phyloP scores from a whole-genome alignment of 2,888 invertebrate genomes.

The Lordiphosa andalusiaca region DNA sequence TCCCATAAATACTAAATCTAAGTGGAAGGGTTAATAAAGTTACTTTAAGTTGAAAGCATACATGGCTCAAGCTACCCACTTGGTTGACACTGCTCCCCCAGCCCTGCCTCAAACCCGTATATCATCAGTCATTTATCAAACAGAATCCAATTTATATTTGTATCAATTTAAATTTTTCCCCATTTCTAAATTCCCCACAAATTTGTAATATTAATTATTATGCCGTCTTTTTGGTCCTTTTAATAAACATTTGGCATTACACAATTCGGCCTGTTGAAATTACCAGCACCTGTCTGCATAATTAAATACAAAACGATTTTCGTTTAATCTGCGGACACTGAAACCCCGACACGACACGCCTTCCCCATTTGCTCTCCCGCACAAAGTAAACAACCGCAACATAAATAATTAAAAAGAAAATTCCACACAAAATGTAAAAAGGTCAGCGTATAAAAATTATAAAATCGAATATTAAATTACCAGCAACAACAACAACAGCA shows the following conservation, averaged over 20 bases:
- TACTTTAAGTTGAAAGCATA: no score
- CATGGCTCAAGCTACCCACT: no score
- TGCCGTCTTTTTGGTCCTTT: slow-evolving; percentile 5
- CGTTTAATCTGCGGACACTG: slow-evolving; percentile 64
- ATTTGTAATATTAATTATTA: slow-evolving; percentile 11
- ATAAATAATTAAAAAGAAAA: slow-evolving; percentile 75
- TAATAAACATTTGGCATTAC: slow-evolving; percentile 43
- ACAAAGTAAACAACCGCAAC: slow-evolving; percentile 8
- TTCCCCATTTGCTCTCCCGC: not conserved
- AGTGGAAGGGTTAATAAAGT: no score
- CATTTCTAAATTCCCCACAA: slow-evolving; percentile 3
- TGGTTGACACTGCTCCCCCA: no score
- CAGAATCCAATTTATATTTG: not conserved
- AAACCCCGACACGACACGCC: slow-evolving; percentile 11
- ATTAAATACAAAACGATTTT: slow-evolving; percentile 70
- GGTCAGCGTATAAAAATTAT: slow-evolving; percentile 73
- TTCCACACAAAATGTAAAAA: slow-evolving; percentile 69
- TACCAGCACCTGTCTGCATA: slow-evolving; percentile 71
- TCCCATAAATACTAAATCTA: no score
- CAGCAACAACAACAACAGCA: slow-evolving; percentile 26
- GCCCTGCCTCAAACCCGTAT: no score
- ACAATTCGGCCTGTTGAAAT: slow-evolving; percentile 40
- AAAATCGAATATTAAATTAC: slow-evolving; percentile 77
- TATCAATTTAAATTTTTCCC: not conserved
- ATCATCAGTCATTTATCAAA: no score